Percentiles rank a stretch among this genome's conserved stretches.
Evolutionary conservation across 2,797 vertebrate genomes (phyloP).

Genomic region (Eulemur mongoz): DNA sequence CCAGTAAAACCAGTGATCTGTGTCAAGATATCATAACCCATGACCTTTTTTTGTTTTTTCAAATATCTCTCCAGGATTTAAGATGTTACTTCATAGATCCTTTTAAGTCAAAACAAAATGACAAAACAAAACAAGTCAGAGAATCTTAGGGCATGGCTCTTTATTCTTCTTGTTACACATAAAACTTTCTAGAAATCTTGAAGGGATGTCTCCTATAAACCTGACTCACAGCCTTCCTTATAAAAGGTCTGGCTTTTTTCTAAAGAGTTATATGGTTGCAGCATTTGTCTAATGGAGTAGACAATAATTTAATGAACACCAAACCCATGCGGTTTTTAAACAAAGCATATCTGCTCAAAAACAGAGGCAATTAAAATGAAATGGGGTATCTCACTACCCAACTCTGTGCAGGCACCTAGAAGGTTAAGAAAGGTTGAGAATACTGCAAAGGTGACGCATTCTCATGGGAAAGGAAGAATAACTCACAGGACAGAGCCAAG

Average conservation of each 20-base stretch:
- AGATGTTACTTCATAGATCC: background rate
- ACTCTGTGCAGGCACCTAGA: background rate
- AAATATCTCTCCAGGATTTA: background rate
- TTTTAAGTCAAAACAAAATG: background rate
- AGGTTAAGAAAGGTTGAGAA: background rate
- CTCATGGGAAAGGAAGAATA: background rate
- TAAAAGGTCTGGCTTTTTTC: fast-evolving
- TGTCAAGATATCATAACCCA: background rate
- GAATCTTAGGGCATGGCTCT: background rate
- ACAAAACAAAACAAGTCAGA: background rate
- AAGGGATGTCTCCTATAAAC: background rate
- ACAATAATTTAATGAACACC: background rate
- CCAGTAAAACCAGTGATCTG: background rate
- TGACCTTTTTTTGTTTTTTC: background rate
- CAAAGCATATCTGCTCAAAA: background rate
- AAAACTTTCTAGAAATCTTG: background rate
- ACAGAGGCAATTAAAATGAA: background rate
- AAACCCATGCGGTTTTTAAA: background rate
- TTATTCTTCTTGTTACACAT: background rate
- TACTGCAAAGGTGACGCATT: background rate
- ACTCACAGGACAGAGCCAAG: background rate
- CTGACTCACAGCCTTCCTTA: background rate
- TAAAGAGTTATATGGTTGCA: background rate
- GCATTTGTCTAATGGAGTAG: background rate
- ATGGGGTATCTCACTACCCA: background rate